Evolutionary conservation across 2,888 invertebrate genomes (phyloP), one percentile per base, ranked within the genome.

Genomic region (Strigamia maritima): DNA sequence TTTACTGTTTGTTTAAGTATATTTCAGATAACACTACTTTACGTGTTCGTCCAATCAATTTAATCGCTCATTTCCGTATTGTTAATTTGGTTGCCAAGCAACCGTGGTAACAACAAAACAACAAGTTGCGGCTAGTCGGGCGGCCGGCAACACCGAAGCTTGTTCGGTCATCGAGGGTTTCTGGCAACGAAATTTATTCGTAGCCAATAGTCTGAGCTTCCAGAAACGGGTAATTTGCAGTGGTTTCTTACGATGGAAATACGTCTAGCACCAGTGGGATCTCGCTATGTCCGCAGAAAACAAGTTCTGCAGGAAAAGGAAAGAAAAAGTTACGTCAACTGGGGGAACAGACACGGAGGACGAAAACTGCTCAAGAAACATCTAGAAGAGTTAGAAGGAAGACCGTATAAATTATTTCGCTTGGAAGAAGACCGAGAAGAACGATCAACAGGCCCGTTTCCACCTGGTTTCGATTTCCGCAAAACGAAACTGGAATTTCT

Each of bases 111-210:
- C 31, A 35, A 2, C 19, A 26, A 14, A 35, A 75, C 75, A 75
- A 35, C 31, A 75, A 28, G 75, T 28, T 35, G 75, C 14, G 70
- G 19, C 12, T 26, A 70, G 70, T 24, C 22, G 22, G 28, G 28
- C 26, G 76, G 35, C 16, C 22, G 22, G 76, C 14, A 26, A 22
- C 22, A 12, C 44, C 22, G 19, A 40, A 22, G 22, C 49, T 77
- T 16, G 77, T 44, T 77, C 28, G 24, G 77, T 77, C 77, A 44
- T 77, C 77, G 22, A 44, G 77, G 77, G 49, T 77, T 77, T 77
- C 77, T 77, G 44, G 77, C 44, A 77, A 77, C 14, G 22, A 22
- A n/a, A 22, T 75, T 16, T 28, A 2, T 60, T 16, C 12, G 38
- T 40, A 22, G 19, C 77, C 77, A 26, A 22, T 6, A 31, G 49